Base-by-base conservation (phyloP, 2,113 vertebrate species). In the Cepphus grylle region DNA sequence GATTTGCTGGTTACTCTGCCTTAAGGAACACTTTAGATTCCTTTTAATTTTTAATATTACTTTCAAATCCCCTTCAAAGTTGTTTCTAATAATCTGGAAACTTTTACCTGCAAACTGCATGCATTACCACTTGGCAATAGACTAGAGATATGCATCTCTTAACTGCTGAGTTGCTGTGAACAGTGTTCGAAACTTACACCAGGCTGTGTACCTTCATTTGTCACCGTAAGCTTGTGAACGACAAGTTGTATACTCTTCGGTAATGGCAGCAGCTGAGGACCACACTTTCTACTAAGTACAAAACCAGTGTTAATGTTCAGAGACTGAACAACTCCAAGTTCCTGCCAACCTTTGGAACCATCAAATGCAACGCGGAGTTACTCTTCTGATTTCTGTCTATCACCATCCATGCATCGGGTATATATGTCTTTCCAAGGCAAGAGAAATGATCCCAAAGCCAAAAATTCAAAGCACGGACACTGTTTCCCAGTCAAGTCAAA, bases 21-120 rank as follows among this genome's bases (percentile, higher is more conserved):
- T 86, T 90, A 97, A 93, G 92, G 81, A 96, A 80, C 36, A 86
- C 1, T 96, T 96, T 55, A 87, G 45, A 83, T 30, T 52, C 62
- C 47, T 80, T 92, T 97, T 94, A 96, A 96, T 96, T 87, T 93
- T 94, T 93, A 95, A 96, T 96, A 92, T 83, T 82, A 94, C 95
- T 94, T 96, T 96, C 92, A 93, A 86, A 87, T 93, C 38, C 40
- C 88, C 88, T 95, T 94, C 93, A 88, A 94, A 90, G 70, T 92
- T 96, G 59, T 88, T 96, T 73, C 78, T 87, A 91, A 90, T 70
- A 91, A 81, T 76, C 45, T 88, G 55, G 72, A 92, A 93, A 95
- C 79, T 95, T 95, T 88, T 73, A 82, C 74, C n/a, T 78, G 23
- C 21, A 81, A 47, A 42, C 7, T 65, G 18, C 32, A 49, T 45